Conservation (phyloP, 2,888 invertebrate species). For the Pelosia muscerda region DNA sequence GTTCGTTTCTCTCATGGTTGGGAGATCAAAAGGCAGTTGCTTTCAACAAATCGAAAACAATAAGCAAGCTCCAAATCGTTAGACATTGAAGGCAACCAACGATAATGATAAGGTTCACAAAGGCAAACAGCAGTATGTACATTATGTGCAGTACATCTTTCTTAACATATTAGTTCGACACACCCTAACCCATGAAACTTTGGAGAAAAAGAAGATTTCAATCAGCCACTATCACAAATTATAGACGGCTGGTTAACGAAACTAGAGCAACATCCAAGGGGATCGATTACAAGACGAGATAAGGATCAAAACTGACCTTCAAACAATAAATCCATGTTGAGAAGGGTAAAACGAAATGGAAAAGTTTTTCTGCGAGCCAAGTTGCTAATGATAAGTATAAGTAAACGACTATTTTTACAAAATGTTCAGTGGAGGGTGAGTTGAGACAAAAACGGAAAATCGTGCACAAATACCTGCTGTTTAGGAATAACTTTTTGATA, state of each 20-base stretch:
- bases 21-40: too few relatives aligned
- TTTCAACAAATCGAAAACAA: too few relatives aligned
- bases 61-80: too few relatives aligned
- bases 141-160: too few relatives aligned
- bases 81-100: too few relatives aligned
- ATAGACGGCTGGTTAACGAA: slow-evolving; percentile 26
- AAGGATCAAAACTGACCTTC: slow-evolving; percentile 55
- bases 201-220: neutral
- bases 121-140: neutral
- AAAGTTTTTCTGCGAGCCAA: slow-evolving; percentile 48
- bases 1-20: too few relatives aligned
- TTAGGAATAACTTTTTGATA: slow-evolving; percentile 19
- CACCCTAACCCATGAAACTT: neutral
- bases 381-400: slow-evolving; percentile 53
- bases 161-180: neutral
- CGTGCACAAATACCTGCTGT: slow-evolving; percentile 27
- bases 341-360: slow-evolving; percentile 56
- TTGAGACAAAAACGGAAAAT: slow-evolving; percentile 27
- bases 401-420: slow-evolving; percentile 41
- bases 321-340: slow-evolving; percentile 58
- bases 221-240: slow-evolving; percentile 16
- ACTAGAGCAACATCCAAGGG: slow-evolving; percentile 37
- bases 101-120: too few relatives aligned
- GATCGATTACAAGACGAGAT: slow-evolving; percentile 54
- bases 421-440: slow-evolving; percentile 32